A percentile compares a stretch with the other conserved stretches of the same genome.
These are phyloP conservation scores for Bilobella aurantiaca DNA, from an alignment of 1,140 invertebrate species.

Conservation along the genomic window DNA sequence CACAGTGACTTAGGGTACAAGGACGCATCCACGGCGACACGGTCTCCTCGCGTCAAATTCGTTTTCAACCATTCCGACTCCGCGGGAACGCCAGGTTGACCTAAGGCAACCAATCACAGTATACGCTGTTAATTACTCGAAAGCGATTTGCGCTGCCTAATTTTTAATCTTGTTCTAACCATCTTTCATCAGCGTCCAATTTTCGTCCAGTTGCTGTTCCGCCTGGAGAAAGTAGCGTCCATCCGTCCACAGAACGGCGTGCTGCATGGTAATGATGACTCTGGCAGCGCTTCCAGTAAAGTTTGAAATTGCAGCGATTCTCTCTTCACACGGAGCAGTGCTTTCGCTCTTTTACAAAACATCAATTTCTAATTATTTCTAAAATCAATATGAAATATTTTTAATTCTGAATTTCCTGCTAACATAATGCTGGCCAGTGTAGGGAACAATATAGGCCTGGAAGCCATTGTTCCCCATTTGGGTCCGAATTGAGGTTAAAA, in stretches of 20 bases:
- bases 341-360: neutral
- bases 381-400: neutral
- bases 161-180: neutral
- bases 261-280: conserved; percentile 64
- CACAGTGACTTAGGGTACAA: conserved; percentile 41
- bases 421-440: neutral
- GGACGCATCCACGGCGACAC: conserved; percentile 72
- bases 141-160: neutral
- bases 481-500: too few species aligned
- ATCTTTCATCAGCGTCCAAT: conserved; percentile 60
- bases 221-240: conserved; percentile 70
- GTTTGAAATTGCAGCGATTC: conserved; percentile 70
- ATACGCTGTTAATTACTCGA: neutral
- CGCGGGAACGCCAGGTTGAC: conserved; percentile 10
- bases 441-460: neutral
- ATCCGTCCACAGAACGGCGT: conserved; percentile 81
- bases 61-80: conserved; percentile 20
- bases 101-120: conserved; percentile 6
- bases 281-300: conserved; percentile 73
- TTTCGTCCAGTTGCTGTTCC: conserved; percentile 60
- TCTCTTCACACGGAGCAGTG: conserved; percentile 51
- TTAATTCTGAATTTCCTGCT: too few species aligned
- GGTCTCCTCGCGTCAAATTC: conserved; percentile 33
- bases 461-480: too few species aligned
- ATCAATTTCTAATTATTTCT: neutral